These are phyloP conservation scores for Dascyllus trimaculatus DNA, from an alignment of 2,113 vertebrate species.

Conservation along the genomic window DNA sequence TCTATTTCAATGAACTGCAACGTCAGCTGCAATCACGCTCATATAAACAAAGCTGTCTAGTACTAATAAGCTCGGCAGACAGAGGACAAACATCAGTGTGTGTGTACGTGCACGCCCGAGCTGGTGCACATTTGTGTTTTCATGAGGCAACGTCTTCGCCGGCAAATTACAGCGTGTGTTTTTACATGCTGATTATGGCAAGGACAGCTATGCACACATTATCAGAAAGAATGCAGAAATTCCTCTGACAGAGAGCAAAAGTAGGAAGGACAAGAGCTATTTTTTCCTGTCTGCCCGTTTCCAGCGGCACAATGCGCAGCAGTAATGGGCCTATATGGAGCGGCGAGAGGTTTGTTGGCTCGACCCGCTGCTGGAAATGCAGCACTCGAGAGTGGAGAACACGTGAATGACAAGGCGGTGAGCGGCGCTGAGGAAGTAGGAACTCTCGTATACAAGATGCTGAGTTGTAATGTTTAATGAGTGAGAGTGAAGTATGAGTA, in stretches of 20 bases:
- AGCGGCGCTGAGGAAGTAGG: not conserved
- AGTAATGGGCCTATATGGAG: not conserved
- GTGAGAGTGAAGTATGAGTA: not conserved
- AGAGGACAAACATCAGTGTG: not conserved
- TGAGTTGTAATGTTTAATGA: not conserved
- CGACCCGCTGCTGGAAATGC: not conserved
- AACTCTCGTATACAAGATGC: not conserved
- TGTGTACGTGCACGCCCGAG: not conserved
- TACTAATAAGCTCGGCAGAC: not conserved
- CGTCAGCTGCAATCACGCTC: slow-evolving; percentile 30
- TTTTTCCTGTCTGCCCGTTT: slow-evolving; percentile 31
- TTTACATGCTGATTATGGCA: slow-evolving; percentile 67
- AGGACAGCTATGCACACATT: slow-evolving; percentile 51
- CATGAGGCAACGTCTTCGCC: slow-evolving; percentile 46
- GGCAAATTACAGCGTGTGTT: slow-evolving; percentile 69
- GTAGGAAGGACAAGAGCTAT: slow-evolving; percentile 26
- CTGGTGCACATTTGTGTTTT: slow-evolving; percentile 24
- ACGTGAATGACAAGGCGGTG: not conserved
- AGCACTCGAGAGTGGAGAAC: not conserved
- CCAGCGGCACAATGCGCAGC: slow-evolving; percentile 8
- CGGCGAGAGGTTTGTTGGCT: not conserved
- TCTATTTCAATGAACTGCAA: slow-evolving; percentile 14
- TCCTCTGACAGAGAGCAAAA: slow-evolving; percentile 42
- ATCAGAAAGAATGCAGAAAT: slow-evolving; percentile 67
- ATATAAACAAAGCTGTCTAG: slow-evolving; percentile 3